Percentiles rank a stretch among this genome's conserved stretches.
Evolutionary conservation across 1,140 invertebrate species (phyloP).

Genomic region (Heliconius himera): DNA sequence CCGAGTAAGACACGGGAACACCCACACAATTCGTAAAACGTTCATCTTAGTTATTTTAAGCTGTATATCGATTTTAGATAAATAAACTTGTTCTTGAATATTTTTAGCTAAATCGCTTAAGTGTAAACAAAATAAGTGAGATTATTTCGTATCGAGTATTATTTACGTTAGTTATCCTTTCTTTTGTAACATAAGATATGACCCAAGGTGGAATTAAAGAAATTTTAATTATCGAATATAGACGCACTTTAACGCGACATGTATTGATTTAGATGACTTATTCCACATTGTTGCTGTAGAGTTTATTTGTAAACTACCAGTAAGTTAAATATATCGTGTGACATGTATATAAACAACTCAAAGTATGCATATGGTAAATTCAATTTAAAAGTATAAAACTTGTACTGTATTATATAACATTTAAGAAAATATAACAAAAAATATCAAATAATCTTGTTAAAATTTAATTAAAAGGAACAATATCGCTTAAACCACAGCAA

Average conservation of each 20-base stretch:
- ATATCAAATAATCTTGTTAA: slow-evolving; percentile 31
- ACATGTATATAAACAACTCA: too few species aligned
- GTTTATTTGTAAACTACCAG: too few species aligned
- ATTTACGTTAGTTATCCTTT: too few species aligned
- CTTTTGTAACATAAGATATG: too few species aligned
- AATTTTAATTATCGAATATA: too few species aligned
- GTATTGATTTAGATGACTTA: too few species aligned
- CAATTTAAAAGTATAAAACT: background rate
- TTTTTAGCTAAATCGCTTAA: background rate
- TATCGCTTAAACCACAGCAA: slow-evolving; percentile 21
- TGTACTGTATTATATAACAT: background rate
- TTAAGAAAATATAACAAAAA: background rate
- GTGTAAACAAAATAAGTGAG: too few species aligned
- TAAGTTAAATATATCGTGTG: too few species aligned
- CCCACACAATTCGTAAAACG: slow-evolving; percentile 53
- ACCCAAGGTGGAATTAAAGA: too few species aligned
- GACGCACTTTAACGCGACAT: too few species aligned
- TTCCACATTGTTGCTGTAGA: too few species aligned
- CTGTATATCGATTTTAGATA: slow-evolving; percentile 41
- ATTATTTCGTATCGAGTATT: too few species aligned
- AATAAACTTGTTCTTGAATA: background rate
- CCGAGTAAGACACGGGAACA: slow-evolving; percentile 46
- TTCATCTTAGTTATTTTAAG: slow-evolving; percentile 54
- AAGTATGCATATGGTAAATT: background rate
- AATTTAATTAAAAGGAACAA: slow-evolving; percentile 27